These are phyloP conservation scores for Formicarius rufipectus DNA, from an alignment of 2,113 vertebrate genomes.

Conservation along the genomic window DNA sequence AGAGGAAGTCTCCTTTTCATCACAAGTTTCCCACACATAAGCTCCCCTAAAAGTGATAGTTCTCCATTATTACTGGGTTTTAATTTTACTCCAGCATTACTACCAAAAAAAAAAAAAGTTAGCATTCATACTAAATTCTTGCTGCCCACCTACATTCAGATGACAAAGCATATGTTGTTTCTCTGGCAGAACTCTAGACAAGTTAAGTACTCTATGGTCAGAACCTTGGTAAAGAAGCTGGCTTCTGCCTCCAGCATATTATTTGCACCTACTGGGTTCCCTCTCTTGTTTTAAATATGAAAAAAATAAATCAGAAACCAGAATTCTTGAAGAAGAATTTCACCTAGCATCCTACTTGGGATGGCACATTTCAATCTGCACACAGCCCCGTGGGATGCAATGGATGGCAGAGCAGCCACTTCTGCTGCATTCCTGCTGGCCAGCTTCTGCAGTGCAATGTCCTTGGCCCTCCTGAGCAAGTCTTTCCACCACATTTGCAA, in stretches of 20 bases:
- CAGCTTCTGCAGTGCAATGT: accelerated
- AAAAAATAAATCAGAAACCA: background rate
- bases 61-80: background rate
- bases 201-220: background rate
- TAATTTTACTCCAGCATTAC: background rate
- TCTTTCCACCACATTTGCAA: background rate
- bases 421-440: background rate
- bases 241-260: background rate
- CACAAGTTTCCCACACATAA: background rate
- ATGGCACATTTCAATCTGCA: background rate
- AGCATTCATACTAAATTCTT: background rate
- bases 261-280: background rate
- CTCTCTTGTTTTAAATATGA: background rate
- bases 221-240: background rate
- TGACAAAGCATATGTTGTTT: background rate
- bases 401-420: background rate
- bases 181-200: background rate
- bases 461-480: background rate
- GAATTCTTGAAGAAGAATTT: background rate
- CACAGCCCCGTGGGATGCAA: accelerated
- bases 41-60: background rate
- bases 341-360: background rate
- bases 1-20: background rate
- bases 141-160: background rate
- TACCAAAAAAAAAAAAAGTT: background rate